Conservation (phyloP, 2,888 invertebrate genomes). For the Entomobrya multifasciata region DNA sequence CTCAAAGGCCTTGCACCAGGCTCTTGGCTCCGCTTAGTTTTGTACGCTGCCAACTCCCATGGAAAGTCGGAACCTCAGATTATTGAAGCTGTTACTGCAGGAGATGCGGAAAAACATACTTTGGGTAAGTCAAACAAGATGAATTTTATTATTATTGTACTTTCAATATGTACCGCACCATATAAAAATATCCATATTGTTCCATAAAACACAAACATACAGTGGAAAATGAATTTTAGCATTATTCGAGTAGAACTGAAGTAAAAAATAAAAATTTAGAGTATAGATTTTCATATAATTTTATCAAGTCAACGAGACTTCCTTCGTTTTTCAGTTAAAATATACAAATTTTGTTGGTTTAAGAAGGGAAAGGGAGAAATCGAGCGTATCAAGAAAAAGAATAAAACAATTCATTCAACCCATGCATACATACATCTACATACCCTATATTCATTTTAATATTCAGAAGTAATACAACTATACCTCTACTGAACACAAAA, state of each 20-base stretch:
- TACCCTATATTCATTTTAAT: no score
- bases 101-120: constrained; percentile 79
- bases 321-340: constrained; percentile 7
- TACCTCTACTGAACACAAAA: no score
- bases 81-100: constrained; percentile 87
- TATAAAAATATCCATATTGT: not conserved
- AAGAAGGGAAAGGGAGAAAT: not conserved
- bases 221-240: not conserved
- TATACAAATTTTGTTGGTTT: not conserved
- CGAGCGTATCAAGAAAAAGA: not conserved
- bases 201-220: no score
- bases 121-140: constrained; percentile 75
- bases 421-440: no score
- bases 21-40: constrained; percentile 84
- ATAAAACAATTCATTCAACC: not conserved
- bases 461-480: no score
- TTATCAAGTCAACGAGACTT: not conserved
- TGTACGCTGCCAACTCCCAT: constrained; percentile 94
- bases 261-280: no score
- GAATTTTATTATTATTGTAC: constrained; percentile 21
- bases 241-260: not conserved
- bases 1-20: constrained; percentile 87
- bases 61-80: constrained; percentile 91
- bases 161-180: not conserved
- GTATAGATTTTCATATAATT: no score